Base-by-base conservation (phyloP, 2,888 invertebrate species). In the Opisthograptis luteolata region DNA sequence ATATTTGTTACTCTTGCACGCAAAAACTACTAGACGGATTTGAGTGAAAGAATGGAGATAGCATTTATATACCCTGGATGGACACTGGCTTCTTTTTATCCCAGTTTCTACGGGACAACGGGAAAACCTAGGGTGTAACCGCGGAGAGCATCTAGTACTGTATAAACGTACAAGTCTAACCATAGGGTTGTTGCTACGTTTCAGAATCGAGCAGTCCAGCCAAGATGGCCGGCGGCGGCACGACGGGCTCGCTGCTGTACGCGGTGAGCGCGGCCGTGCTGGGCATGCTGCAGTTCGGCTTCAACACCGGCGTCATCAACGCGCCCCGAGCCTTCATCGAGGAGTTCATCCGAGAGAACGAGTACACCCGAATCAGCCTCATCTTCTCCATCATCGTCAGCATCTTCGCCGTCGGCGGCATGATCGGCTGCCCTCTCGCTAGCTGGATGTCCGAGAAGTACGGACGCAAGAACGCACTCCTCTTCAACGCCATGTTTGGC, bases 321-420 rank as follows among this genome's bases (percentile, higher is more conserved):
- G 92, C 94, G 22, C 94, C 94, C 12, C 91, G 92, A 64, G 69
- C 74, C 65, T 92, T 93, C 75, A 93, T 94, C 65, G 92, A 93
- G 75, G 86, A 86, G 61, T 94, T 94, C 79, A 93, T 94, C 76
- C 80, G 74, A 14, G 88, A 91, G 28, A 92, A 93, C 66, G 92
- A 92, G 68, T 73, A 82, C 27, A 86, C 91, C 50, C 74, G 79
- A 34, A 83, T 92, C 19, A 84, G 88, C 49, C 73, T 92, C 25
- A 73, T 94, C 49, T 94, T 93, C 79, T 91, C 93, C 43, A 79
- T 95, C 50, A 93, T 94, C 17, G 96, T 96, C 43, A 93, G 95
- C 60, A 94, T 95, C 60, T 96, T 95, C 76, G 94, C 95, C 36
- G 92, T 95, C 32, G 96, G 96, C 12, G 96, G 96, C 19, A 95